Evolutionary conservation across 2,113 vertebrate species (phyloP).

Genomic region (Microcebus tavaratra): DNA sequence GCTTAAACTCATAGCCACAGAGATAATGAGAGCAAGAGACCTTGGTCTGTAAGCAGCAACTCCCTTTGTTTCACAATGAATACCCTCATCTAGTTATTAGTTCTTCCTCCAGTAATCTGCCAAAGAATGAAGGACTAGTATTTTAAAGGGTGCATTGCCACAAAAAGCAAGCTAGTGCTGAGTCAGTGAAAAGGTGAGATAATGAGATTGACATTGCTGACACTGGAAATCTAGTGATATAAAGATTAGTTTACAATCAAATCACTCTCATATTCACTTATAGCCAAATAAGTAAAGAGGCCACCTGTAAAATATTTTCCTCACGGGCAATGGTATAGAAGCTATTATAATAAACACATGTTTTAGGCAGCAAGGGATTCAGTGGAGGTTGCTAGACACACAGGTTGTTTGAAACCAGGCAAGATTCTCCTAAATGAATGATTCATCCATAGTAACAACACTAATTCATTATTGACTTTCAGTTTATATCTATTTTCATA

Average conservation of each 20-base stretch:
- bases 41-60: constrained; percentile 38
- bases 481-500: constrained; percentile 78
- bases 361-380: constrained; percentile 47
- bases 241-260: constrained; percentile 76
- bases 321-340: constrained; percentile 35
- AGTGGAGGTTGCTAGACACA: constrained; percentile 60
- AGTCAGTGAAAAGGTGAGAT: constrained; percentile 62
- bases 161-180: neutral
- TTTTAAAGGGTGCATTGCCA: constrained; percentile 41
- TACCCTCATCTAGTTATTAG: constrained; percentile 46
- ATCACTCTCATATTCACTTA: constrained; percentile 73
- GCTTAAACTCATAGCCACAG: constrained; percentile 26
- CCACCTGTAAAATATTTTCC: constrained; percentile 67
- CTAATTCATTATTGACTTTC: constrained; percentile 83
- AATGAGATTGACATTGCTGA: constrained; percentile 69
- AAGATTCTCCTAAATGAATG: constrained; percentile 80
- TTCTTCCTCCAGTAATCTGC: constrained; percentile 53
- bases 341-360: constrained; percentile 68
- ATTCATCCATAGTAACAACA: constrained; percentile 82
- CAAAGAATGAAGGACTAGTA: constrained; percentile 46
- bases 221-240: constrained; percentile 43
- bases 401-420: constrained; percentile 75
- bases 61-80: constrained; percentile 51
- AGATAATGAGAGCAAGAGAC: constrained; percentile 62
- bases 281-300: constrained; percentile 72